These are phyloP conservation scores for Nomia melanderi DNA, from an alignment of 1,140 invertebrate genomes.

Conservation along the genomic window DNA sequence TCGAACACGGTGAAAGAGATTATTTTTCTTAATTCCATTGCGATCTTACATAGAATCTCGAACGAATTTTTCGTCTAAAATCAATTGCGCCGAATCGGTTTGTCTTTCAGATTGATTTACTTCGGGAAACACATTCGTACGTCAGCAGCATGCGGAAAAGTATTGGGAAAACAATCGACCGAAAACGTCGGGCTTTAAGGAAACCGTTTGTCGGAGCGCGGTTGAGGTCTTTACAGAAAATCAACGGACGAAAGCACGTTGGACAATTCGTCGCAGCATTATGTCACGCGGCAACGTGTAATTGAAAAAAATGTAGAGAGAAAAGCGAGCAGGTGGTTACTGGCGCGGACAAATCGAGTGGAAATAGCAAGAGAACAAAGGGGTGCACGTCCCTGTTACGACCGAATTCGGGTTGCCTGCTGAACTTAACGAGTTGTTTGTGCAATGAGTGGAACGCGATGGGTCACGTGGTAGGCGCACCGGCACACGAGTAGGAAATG, in stretches of 20 bases:
- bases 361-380: conserved; percentile 45
- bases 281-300: not conserved
- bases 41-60: too few species aligned
- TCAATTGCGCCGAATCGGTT: too few species aligned
- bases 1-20: too few species aligned
- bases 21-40: too few species aligned
- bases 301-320: conserved; percentile 28
- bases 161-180: too few species aligned
- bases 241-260: not conserved
- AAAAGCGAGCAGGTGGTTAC: conserved; percentile 19
- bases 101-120: too few species aligned
- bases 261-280: not conserved
- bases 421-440: conserved; percentile 71
- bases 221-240: not conserved
- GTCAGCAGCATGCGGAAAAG: too few species aligned
- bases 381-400: conserved; percentile 45
- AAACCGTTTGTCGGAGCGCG: too few species aligned
- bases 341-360: conserved; percentile 44
- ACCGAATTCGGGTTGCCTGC: conserved; percentile 51
- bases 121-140: too few species aligned
- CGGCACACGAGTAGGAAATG: conserved; percentile 70
- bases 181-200: not conserved
- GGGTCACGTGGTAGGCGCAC: conserved; percentile 63
- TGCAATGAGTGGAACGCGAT: conserved; percentile 66
- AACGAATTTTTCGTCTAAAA: too few species aligned